Percentiles rank a stretch among this genome's conserved stretches.
Evolutionary conservation across 1,140 invertebrate species (phyloP).

Genomic region (Drosophila grimshawi): DNA sequence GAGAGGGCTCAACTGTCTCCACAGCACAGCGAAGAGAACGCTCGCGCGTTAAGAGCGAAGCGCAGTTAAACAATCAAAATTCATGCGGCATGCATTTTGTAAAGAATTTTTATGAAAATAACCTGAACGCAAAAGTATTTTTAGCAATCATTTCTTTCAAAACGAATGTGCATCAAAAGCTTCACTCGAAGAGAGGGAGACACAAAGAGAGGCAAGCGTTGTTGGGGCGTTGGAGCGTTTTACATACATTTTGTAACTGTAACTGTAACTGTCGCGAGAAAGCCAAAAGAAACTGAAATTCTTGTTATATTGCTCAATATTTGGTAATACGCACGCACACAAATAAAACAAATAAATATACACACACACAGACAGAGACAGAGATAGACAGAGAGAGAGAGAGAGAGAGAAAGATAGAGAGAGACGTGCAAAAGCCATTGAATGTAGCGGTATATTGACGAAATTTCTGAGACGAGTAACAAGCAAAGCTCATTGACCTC

Average conservation of each 20-base stretch:
- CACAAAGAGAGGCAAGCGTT: constrained; percentile 9
- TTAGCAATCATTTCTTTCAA: constrained; percentile 64
- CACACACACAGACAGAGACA: constrained; percentile 21
- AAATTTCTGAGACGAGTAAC: constrained; percentile 77
- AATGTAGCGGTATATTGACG: constrained; percentile 82
- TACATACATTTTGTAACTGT: constrained; percentile 63
- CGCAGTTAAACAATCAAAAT: constrained; percentile 38
- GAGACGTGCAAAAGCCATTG: constrained; percentile 72
- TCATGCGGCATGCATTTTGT: constrained; percentile 65
- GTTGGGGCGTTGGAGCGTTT: constrained; percentile 9
- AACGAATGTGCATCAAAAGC: constrained; percentile 36
- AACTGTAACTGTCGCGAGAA: constrained; percentile 63
- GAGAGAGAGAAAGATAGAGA: not conserved
- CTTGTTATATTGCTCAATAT: constrained; percentile 80
- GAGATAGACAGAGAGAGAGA: not conserved
- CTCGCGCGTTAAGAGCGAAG: not conserved
- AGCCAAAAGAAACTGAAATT: constrained; percentile 79
- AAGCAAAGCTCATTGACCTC: constrained; percentile 84
- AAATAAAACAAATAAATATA: constrained; percentile 22
- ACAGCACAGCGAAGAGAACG: constrained; percentile 6
- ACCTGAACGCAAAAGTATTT: constrained; percentile 64
- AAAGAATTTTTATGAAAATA: constrained; percentile 60
- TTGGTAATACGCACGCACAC: constrained; percentile 68
- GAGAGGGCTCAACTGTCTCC: constrained; percentile 5
- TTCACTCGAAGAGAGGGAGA: not conserved